Conservation (phyloP, 2,888 invertebrate genomes). For the Drosophila multiciliata region DNA sequence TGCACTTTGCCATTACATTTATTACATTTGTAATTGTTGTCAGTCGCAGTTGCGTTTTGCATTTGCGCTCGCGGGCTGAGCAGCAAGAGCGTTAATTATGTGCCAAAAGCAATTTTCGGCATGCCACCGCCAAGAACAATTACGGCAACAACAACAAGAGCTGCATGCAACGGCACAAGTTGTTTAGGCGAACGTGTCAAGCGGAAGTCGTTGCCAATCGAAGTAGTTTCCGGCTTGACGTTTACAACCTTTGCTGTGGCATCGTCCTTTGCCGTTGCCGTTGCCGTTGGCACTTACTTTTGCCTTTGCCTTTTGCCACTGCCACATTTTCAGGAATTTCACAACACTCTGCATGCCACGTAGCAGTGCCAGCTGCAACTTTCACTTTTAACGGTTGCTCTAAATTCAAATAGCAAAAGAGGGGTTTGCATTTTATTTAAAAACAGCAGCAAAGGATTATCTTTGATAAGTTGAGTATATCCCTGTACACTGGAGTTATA, state of each 20-base stretch:
- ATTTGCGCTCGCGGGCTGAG: conserved; percentile 24
- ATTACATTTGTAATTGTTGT: conserved; percentile 81
- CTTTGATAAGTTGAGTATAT: background rate
- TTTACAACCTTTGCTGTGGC: conserved; percentile 46
- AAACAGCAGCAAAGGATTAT: background rate
- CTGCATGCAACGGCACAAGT: conserved; percentile 74
- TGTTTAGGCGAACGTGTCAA: conserved; percentile 81
- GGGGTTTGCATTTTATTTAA: background rate
- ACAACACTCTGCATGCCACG: conserved; percentile 45
- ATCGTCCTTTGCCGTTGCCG: conserved; percentile 13
- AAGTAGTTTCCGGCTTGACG: conserved; percentile 82
- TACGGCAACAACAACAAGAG: conserved; percentile 5
- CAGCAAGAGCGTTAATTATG: conserved; percentile 69
- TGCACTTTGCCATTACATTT: conserved; percentile 77
- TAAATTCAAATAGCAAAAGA: background rate
- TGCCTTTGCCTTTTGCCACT: conserved; percentile 10
- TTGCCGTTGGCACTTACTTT: background rate
- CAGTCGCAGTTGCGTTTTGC: conserved; percentile 61
- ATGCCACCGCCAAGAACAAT: conserved; percentile 36
- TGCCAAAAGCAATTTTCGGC: conserved; percentile 69
- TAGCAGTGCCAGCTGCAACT: conserved; percentile 48
- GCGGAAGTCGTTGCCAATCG: conserved; percentile 85
- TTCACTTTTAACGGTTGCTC: conserved; percentile 56
- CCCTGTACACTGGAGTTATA: background rate
- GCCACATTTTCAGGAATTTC: conserved; percentile 35